phyloP scores from a whole-genome alignment of 1,140 invertebrate species.

The Aphaenogaster ashmeadi region DNA sequence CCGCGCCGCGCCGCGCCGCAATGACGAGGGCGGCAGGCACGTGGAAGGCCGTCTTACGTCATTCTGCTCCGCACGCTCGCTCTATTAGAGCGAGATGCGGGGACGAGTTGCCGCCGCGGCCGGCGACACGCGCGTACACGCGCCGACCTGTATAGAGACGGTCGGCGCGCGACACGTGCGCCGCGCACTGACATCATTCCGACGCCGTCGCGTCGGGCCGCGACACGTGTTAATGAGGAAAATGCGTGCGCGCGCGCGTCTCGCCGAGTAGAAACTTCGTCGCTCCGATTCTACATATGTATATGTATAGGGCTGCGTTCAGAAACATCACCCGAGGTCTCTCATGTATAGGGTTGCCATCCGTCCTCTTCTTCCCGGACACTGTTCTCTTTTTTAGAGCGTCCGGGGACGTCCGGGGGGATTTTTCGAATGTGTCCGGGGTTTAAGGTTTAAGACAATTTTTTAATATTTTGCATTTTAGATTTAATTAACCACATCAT shows the following conservation, averaged over 20 bases:
- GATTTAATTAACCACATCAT: too few relatives aligned
- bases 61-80: conserved; percentile 3
- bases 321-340: too few relatives aligned
- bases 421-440: too few relatives aligned
- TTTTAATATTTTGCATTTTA: too few relatives aligned
- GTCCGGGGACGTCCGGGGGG: too few relatives aligned
- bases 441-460: too few relatives aligned
- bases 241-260: neutral
- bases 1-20: neutral
- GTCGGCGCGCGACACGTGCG: conserved; percentile 27
- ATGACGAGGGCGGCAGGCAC: conserved; percentile 23
- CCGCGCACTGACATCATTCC: conserved; percentile 24
- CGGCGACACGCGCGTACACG: conserved; percentile 26
- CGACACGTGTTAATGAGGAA: conserved; percentile 26
- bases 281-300: too few relatives aligned
- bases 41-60: conserved; percentile 63
- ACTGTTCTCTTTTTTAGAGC: too few relatives aligned
- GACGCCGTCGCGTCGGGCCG: neutral
- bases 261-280: neutral
- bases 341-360: too few relatives aligned
- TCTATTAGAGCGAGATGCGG: conserved; percentile 19
- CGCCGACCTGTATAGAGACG: conserved; percentile 25
- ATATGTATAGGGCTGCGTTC: too few relatives aligned
- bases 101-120: neutral
- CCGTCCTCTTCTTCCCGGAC: too few relatives aligned